Percentiles rank a stretch among this genome's conserved stretches.
These are phyloP conservation scores for Pseudoips prasinana DNA, from an alignment of 2,888 invertebrate species.

Conservation along the genomic window DNA sequence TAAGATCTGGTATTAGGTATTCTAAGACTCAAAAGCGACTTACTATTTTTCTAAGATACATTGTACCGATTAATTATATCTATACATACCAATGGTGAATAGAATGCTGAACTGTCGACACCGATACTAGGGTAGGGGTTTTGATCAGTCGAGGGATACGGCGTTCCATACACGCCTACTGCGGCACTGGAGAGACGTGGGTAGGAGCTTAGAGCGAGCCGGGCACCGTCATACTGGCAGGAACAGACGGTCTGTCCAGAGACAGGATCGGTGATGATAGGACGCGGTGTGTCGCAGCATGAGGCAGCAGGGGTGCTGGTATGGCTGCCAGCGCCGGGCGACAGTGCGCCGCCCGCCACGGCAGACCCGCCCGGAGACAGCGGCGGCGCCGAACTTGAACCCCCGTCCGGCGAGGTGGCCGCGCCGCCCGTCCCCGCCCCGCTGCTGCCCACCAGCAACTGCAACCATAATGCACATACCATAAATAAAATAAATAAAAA, in stretches of 20 bases:
- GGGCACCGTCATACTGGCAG: constrained; percentile 95
- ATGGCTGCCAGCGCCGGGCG: constrained; percentile 81
- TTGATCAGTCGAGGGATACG: constrained; percentile 95
- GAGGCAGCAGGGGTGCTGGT: constrained; percentile 80
- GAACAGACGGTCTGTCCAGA: constrained; percentile 97
- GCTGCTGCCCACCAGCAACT: constrained; percentile 88
- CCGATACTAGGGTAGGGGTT: constrained; percentile 96
- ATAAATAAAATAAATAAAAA: too few species aligned
- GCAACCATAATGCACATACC: constrained; percentile 39
- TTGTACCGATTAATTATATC: too few species aligned
- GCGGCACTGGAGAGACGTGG: constrained; percentile 90
- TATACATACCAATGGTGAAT: constrained; percentile 95
- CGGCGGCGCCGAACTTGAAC: constrained; percentile 88
- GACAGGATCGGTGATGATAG: constrained; percentile 95
- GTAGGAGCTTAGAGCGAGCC: constrained; percentile 90
- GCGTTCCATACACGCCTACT: constrained; percentile 91
- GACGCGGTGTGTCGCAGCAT: constrained; percentile 95
- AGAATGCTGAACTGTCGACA: constrained; percentile 96
- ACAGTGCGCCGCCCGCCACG: constrained; percentile 81
- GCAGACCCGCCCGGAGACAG: constrained; percentile 87
- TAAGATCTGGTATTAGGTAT: too few species aligned
- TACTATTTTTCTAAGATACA: too few species aligned
- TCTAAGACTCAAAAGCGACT: too few species aligned
- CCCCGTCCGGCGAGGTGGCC: constrained; percentile 87
- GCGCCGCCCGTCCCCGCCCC: constrained; percentile 88